phyloP scores from a whole-genome alignment of 2,797 vertebrate species.

The Heliangelus exortis region DNA sequence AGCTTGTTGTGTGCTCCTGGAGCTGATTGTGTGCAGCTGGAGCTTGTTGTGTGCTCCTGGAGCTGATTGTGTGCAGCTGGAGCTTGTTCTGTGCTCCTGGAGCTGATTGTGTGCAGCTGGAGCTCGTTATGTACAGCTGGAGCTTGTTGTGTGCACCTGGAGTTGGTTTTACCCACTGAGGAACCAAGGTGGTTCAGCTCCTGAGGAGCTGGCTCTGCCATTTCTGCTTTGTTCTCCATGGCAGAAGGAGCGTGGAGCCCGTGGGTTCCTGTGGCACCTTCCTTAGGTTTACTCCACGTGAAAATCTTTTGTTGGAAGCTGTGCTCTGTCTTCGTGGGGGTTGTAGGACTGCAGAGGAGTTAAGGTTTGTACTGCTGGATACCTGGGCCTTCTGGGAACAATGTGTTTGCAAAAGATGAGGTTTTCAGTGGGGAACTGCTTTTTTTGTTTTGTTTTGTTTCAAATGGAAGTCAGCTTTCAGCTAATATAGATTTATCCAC shows the following conservation, averaged over 20 bases:
- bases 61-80: no score
- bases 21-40: no score
- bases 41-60: no score
- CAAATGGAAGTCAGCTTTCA: slow-evolving; percentile 47
- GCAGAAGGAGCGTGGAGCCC: accelerated
- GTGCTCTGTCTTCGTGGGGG: neutral
- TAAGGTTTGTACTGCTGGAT: neutral
- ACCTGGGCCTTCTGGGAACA: neutral
- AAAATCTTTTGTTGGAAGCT: neutral
- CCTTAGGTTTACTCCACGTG: accelerated
- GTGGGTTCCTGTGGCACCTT: accelerated
- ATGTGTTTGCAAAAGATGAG: slow-evolving; percentile 11
- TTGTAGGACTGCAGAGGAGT: neutral
- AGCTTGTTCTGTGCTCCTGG: no score
- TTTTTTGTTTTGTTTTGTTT: slow-evolving; percentile 8
- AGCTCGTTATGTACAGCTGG: no score
- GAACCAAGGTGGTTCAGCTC: neutral
- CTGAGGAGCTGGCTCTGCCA: neutral
- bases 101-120: no score
- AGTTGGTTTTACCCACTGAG: neutral
- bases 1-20: no score
- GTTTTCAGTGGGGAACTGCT: slow-evolving; percentile 20
- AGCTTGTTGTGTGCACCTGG: no score
- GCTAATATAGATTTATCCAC: slow-evolving; percentile 58
- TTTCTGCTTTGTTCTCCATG: neutral